phyloP scores from a whole-genome alignment of 2,113 vertebrate genomes.

The Acanthisitta chloris region DNA sequence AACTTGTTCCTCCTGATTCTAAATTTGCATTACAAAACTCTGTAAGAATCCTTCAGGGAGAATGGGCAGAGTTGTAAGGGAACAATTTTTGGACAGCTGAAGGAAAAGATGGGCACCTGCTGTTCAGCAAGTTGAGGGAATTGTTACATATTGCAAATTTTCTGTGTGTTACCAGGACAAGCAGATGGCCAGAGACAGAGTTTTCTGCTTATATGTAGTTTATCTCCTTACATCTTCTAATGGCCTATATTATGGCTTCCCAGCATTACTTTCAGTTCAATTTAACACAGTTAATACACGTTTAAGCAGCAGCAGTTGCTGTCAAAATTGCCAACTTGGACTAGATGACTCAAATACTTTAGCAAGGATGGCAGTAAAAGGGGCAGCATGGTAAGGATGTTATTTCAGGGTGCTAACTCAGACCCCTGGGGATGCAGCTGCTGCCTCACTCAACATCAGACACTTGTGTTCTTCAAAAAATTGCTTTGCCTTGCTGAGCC shows the following conservation, averaged over 20 bases:
- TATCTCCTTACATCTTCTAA: constrained; percentile 36
- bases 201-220: constrained; percentile 51
- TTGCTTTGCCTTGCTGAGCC: neutral
- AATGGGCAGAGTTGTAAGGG: neutral
- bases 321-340: constrained; percentile 6
- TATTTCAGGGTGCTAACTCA: neutral
- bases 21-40: constrained; percentile 51
- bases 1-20: neutral
- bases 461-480: neutral
- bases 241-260: constrained; percentile 34
- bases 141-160: constrained; percentile 48
- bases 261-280: neutral
- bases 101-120: constrained; percentile 61
- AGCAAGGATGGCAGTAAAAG: neutral
- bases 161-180: constrained; percentile 35
- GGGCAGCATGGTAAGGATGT: neutral
- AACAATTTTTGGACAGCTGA: constrained; percentile 44
- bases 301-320: neutral
- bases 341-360: neutral
- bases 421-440: neutral
- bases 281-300: constrained; percentile 10
- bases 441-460: neutral
- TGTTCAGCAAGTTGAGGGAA: constrained; percentile 61
- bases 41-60: neutral
- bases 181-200: constrained; percentile 59